Evolutionary conservation across 2,888 invertebrate species (phyloP), one percentile per base, ranked within the genome.

Genomic region (Cryptus viduatorius): DNA sequence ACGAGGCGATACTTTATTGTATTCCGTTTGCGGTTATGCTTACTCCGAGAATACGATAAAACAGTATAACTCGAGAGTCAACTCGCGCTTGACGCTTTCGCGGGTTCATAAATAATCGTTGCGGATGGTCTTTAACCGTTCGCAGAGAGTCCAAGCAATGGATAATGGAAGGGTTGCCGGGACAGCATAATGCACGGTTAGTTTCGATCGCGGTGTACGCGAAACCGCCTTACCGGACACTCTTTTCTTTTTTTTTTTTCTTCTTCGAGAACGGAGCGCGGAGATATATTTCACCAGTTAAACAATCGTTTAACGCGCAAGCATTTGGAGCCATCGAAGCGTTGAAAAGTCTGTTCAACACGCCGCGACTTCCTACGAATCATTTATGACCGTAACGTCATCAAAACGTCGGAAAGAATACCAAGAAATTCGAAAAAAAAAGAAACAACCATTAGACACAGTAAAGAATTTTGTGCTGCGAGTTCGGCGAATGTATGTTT

Each of bases 51-150:
- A 37, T 65, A 75, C 50, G 46, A 69, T 50, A 24, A 75, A 59
- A 68, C 65, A 75, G 50, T 59, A 42, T 69, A 69, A 44, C 53
- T 37, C 37, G 37, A 37, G 76, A 76, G 61, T 75, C 69, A 81
- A 42, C 44, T 75, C 59, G 29, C 59, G 24, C 24, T 76, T 53
- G 64, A 69, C 64, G 44, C 76, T 76, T 42, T 79, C 72, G 61
- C 19, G 79, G 37, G 53, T 81, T 37, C 64, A 81, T 76, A 76
- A 81, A 81, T 81, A 81, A 76, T 76, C 69, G 10, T 68, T 31
- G 31, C 48, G 64, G 69, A 69, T 67, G 69, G 37, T 81, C 75
- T 81, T 69, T 76, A 37, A 65, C 42, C 37, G 42, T 12, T 29
- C 65, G 16, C 42, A 37, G 7, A 37, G 65, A 65, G 42, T 14